Conservation (phyloP, 1,140 invertebrate species). For the Brachionus sp. region DNA sequence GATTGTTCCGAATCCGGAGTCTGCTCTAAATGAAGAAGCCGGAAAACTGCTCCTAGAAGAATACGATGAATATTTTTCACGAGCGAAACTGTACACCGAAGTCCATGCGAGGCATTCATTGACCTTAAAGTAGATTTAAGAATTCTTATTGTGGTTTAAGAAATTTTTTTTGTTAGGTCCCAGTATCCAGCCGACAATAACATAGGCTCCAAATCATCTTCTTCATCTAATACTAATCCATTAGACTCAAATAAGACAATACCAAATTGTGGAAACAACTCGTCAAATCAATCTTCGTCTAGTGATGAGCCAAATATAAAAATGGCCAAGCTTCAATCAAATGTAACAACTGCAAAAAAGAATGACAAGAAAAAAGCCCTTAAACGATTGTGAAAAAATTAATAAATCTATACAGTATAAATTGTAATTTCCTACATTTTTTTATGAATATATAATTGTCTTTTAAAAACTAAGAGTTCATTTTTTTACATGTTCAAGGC, state of each 20-base stretch:
- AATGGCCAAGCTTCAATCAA: slow-evolving; percentile 41
- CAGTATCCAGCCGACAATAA: slow-evolving; percentile 47
- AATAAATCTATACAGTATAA: background rate
- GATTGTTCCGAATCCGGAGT: slow-evolving; percentile 89
- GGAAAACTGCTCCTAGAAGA: slow-evolving; percentile 82
- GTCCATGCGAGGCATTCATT: slow-evolving; percentile 74
- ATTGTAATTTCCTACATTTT: slow-evolving; percentile 21
- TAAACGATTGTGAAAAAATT: slow-evolving; percentile 34
- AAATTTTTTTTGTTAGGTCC: background rate
- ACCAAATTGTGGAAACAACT: slow-evolving; percentile 13
- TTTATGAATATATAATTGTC: background rate
- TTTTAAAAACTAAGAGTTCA: background rate
- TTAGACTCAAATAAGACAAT: slow-evolving; percentile 40
- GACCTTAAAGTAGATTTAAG: slow-evolving; percentile 48
- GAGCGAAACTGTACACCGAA: slow-evolving; percentile 89
- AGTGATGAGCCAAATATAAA: slow-evolving; percentile 43
- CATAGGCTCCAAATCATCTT: slow-evolving; percentile 32
- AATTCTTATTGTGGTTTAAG: background rate
- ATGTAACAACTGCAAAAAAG: slow-evolving; percentile 20
- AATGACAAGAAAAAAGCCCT: slow-evolving; percentile 46
- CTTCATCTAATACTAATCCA: slow-evolving; percentile 32
- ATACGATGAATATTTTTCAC: slow-evolving; percentile 81
- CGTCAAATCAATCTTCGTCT: slow-evolving; percentile 9
- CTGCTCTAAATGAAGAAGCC: slow-evolving; percentile 87
- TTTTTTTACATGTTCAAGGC: slow-evolving; percentile 9